A percentile compares a stretch with the other conserved stretches of the same genome.
phyloP scores from a whole-genome alignment of 2,113 vertebrate species.

The Mugil cephalus region DNA sequence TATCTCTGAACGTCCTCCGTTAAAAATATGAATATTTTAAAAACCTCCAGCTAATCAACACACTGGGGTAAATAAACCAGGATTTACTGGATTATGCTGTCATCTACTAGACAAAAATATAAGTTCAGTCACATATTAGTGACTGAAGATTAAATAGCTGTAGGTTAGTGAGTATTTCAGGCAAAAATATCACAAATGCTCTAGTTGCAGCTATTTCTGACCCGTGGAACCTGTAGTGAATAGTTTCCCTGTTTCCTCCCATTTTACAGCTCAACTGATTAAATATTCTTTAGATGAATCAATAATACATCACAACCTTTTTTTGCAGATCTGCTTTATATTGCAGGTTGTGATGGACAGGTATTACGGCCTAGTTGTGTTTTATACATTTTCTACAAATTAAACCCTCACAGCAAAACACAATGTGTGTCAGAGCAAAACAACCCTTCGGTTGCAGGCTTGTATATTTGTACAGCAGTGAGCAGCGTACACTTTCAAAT shows the following conservation, averaged over 20 bases:
- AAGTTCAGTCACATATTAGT: neutral
- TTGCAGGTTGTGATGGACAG: neutral
- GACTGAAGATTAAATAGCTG: neutral
- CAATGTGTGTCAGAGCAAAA: neutral
- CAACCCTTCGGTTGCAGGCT: neutral
- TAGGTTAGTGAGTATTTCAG: neutral
- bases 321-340: neutral
- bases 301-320: neutral
- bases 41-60: too few relatives aligned
- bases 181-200: conserved; percentile 1
- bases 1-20: too few relatives aligned
- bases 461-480: neutral
- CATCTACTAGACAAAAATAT: too few relatives aligned
- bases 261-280: neutral
- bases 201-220: neutral
- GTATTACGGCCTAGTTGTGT: neutral
- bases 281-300: conserved; percentile 5
- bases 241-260: neutral
- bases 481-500: neutral
- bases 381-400: neutral
- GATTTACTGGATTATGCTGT: too few relatives aligned
- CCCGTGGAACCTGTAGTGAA: too few relatives aligned
- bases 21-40: too few relatives aligned
- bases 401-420: neutral
- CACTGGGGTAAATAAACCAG: too few relatives aligned